Evolutionary conservation across 1,140 invertebrate genomes (phyloP).

Genomic region (Heliconius himera): DNA sequence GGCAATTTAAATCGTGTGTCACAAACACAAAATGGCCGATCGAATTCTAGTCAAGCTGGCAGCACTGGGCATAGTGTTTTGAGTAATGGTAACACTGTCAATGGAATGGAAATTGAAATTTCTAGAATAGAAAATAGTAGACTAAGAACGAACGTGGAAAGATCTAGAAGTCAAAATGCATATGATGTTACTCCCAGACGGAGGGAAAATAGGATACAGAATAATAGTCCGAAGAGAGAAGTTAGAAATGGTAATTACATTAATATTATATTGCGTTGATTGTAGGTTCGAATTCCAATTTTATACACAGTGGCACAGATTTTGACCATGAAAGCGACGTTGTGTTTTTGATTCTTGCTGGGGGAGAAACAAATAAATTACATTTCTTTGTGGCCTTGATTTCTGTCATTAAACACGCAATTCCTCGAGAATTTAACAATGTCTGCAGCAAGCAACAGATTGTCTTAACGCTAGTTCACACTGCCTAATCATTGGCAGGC

Average conservation of each 20-base stretch:
- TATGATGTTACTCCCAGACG: conserved; percentile 53
- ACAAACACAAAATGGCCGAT: background rate
- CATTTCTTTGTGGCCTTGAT: no score
- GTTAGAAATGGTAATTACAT: conserved; percentile 53
- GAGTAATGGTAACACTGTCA: conserved; percentile 19
- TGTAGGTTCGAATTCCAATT: no score
- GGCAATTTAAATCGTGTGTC: background rate
- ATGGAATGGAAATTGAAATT: background rate
- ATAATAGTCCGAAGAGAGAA: conserved; percentile 60
- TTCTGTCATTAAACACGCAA: no score
- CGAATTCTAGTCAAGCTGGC: conserved; percentile 32
- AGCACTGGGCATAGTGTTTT: conserved; percentile 13
- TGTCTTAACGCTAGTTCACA: no score
- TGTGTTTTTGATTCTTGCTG: no score
- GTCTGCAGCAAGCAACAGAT: no score
- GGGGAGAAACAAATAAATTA: no score
- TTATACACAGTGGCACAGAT: no score
- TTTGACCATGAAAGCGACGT: no score
- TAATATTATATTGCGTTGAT: no score
- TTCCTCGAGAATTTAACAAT: no score
- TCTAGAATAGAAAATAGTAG: background rate
- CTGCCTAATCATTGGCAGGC: no score
- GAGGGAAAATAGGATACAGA: conserved; percentile 50
- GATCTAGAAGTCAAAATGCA: conserved; percentile 68
- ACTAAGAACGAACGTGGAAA: conserved; percentile 55